Percentiles rank a stretch among this genome's conserved stretches.
These are phyloP conservation scores for Pristionchus exspectatus DNA, from an alignment of 2,888 invertebrate genomes.

Conservation along the genomic window DNA sequence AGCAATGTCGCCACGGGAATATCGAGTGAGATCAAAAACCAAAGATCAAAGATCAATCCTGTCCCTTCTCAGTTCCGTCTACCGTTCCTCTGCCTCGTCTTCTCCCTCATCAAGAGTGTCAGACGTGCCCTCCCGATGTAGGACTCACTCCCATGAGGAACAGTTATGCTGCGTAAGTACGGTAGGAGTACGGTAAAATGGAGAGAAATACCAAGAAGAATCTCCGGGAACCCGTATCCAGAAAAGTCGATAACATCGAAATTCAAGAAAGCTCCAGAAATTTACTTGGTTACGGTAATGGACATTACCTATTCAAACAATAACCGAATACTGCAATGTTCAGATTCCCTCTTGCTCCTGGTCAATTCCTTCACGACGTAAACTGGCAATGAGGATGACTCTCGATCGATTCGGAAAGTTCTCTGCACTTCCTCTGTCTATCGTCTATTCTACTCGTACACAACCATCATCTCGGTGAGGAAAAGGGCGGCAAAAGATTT, in stretches of 20 bases:
- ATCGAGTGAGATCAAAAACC: neutral
- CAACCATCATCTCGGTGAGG: conserved; percentile 52
- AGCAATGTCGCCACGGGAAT: conserved; percentile 6
- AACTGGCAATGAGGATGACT: conserved; percentile 43
- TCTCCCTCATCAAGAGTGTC: neutral
- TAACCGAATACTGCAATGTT: neutral
- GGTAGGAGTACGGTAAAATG: neutral
- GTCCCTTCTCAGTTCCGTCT: neutral
- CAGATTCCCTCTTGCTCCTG: conserved; percentile 20
- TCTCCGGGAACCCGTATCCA: too few relatives aligned
- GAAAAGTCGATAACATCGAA: too few relatives aligned
- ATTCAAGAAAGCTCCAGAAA: too few relatives aligned
- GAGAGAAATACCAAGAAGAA: neutral
- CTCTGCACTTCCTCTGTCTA: conserved; percentile 44
- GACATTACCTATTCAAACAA: too few relatives aligned
- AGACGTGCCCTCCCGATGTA: neutral
- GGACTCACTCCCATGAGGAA: conserved; percentile 20
- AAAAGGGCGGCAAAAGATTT: neutral
- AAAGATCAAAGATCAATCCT: conserved; percentile 34
- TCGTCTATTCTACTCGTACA: conserved; percentile 55
- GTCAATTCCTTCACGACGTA: conserved; percentile 36
- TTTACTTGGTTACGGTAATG: neutral
- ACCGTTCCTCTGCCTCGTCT: conserved; percentile 13
- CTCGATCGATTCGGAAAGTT: conserved; percentile 37
- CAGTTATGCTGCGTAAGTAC: conserved; percentile 40